phyloP scores from a whole-genome alignment of 1,140 invertebrate genomes.

The Latrodectus geometricus region DNA sequence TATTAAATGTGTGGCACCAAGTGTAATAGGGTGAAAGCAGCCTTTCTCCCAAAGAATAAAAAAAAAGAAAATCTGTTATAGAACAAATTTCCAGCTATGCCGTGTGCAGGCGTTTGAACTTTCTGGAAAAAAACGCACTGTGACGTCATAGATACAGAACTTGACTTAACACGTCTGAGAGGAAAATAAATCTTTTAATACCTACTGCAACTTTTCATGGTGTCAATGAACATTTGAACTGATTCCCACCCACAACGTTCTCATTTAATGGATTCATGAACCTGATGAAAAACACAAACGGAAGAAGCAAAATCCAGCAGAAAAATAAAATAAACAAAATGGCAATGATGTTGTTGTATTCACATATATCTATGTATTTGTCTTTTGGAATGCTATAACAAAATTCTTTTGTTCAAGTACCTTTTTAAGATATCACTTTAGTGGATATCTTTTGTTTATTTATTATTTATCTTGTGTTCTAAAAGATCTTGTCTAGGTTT shows the following conservation, averaged over 20 bases:
- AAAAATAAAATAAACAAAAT: background rate
- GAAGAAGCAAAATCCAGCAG: slow-evolving; percentile 4
- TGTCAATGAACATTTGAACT: slow-evolving; percentile 23
- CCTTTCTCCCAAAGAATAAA: background rate
- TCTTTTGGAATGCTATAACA: slow-evolving; percentile 49
- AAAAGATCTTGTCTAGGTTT: slow-evolving; percentile 1
- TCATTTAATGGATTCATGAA: slow-evolving; percentile 20
- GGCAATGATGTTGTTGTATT: slow-evolving; percentile 45
- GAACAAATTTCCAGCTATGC: background rate
- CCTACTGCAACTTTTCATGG: slow-evolving; percentile 5
- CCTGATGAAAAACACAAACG: background rate
- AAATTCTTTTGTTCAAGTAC: slow-evolving; percentile 30
- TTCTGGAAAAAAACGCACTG: background rate
- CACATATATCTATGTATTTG: slow-evolving; percentile 50
- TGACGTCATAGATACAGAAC: too few relatives aligned
- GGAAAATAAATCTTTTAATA: background rate
- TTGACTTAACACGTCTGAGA: background rate
- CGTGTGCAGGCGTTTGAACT: background rate
- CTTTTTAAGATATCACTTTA: background rate
- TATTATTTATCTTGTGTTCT: background rate
- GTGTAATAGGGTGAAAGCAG: background rate
- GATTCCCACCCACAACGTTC: slow-evolving; percentile 20
- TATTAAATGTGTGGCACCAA: background rate
- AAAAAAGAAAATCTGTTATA: background rate
- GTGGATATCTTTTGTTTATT: slow-evolving; percentile 17